Conservation (phyloP, 2,888 invertebrate species). For the Eupithecia pulchellata region DNA sequence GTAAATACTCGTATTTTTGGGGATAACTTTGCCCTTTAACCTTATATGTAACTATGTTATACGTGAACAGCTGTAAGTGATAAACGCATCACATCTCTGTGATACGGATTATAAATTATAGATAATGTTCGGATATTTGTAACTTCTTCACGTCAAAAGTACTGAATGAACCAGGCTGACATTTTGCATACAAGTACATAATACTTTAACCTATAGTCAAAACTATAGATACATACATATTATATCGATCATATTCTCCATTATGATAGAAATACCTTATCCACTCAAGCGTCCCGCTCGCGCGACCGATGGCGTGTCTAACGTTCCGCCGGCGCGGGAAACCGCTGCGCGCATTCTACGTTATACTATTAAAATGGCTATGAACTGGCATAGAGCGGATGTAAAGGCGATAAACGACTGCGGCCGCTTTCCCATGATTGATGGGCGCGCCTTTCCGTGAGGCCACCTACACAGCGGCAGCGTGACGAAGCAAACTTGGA, state of each 20-base stretch:
- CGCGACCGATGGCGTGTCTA: too few relatives aligned
- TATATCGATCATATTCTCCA: not conserved
- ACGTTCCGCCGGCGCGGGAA: too few relatives aligned
- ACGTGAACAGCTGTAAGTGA: not conserved
- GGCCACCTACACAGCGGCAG: conserved; percentile 25
- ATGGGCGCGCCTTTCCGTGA: conserved; percentile 40
- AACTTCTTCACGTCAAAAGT: too few relatives aligned
- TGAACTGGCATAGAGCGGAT: conserved; percentile 27
- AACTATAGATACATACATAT: too few relatives aligned
- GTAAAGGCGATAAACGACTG: conserved; percentile 40
- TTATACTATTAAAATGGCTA: conserved; percentile 9
- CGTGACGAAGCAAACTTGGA: not conserved
- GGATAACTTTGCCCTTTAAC: not conserved
- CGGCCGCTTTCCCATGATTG: conserved; percentile 40
- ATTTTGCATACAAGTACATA: too few relatives aligned
- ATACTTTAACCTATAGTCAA: too few relatives aligned
- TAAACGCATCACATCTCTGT: not conserved
- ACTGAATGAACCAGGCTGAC: too few relatives aligned
- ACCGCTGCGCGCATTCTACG: too few relatives aligned
- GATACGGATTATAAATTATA: too few relatives aligned
- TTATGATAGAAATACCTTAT: not conserved
- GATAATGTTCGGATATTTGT: not conserved
- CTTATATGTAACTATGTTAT: not conserved
- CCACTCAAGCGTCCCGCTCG: too few relatives aligned
- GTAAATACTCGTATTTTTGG: not conserved